These are phyloP conservation scores for Pungitius pungitius DNA, from an alignment of 2,113 vertebrate species.

Conservation along the genomic window DNA sequence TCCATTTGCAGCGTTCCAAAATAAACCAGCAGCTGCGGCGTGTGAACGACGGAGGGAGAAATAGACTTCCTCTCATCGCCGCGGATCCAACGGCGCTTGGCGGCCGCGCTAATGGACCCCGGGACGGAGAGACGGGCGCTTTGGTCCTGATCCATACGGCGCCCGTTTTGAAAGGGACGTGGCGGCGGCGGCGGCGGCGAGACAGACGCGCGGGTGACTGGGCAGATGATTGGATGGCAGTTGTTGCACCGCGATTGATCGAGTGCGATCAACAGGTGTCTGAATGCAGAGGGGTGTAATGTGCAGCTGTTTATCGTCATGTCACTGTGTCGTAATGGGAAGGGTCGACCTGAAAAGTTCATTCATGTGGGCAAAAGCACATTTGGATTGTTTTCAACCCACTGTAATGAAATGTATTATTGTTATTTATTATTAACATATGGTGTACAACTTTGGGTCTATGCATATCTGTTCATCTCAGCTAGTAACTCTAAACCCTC, in stretches of 20 bases:
- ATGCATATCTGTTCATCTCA: not conserved
- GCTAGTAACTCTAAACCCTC: not conserved
- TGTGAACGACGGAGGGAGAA: slow-evolving; percentile 25
- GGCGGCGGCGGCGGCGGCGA: slow-evolving; percentile 4
- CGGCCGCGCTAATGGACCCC: slow-evolving; percentile 36
- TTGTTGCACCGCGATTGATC: not conserved
- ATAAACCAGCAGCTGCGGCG: slow-evolving; percentile 68
- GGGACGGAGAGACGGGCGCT: slow-evolving; percentile 29
- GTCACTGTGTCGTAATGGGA: not conserved
- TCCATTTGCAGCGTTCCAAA: slow-evolving; percentile 72
- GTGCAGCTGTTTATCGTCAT: not conserved
- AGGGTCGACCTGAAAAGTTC: not conserved
- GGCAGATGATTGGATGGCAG: slow-evolving; percentile 13
- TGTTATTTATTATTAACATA: too few relatives aligned
- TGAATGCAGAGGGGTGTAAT: not conserved
- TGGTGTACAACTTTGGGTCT: not conserved
- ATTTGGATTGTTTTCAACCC: not conserved
- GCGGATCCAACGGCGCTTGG: slow-evolving; percentile 45
- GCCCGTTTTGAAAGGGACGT: slow-evolving; percentile 13
- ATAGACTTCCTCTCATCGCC: slow-evolving; percentile 51
- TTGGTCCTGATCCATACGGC: slow-evolving; percentile 47
- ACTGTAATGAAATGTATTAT: not conserved
- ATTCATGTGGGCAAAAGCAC: not conserved
- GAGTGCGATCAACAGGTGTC: slow-evolving; percentile 1
- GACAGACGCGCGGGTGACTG: slow-evolving; percentile 1